Evolutionary conservation across 1,140 invertebrate genomes (phyloP), one percentile per base, ranked within the genome.

Genomic region (Delia radicum): DNA sequence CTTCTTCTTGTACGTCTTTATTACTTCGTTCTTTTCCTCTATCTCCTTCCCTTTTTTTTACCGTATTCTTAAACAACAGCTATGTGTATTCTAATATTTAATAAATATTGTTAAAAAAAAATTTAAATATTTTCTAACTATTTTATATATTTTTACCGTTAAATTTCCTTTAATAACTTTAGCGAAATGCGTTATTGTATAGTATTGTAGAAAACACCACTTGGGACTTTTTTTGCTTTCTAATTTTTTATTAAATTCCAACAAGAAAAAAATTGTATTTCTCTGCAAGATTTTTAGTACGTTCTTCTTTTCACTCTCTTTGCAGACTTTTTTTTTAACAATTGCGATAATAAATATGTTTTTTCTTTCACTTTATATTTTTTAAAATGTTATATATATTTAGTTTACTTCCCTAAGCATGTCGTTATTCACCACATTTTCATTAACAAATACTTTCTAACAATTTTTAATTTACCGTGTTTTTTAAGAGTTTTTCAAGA

Each of bases 271-370:
- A 33, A 33, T 65, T 5, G n/a, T 67, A 31, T 67, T n/a, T 67
- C 48, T 55, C 48, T 55, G 48, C 48, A 55, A 55, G n/a, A 55
- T 55, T 18, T 55, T 55, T 55, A 21, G 8, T 55, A 55, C 48
- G 27, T 67, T 69, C 29, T 69, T 21, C 65, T 69, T 69, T 69
- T 69, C 65, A 31, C 65, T 67, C 63, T 69, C 65, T 69, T 55
- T 33, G 29, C 65, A 69, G 29, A 69, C 29, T 37, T 37, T 69
- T 69, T 67, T 69, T 69, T 8, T 31, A 69, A 24, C n/a, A 18
- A 24, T 69, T 37, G 65, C 65, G 31, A 69, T 33, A 37, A 62
- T 31, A 69, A 29, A 29, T 65, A n/a, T n/a, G n/a, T n/a, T n/a
- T 28, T 13, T 63, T 63, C 8, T 69, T 69, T 69, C 65, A 33